A percentile compares a stretch with the other conserved stretches of the same genome.
Conservation (phyloP, 1,140 invertebrate genomes). For the Dysdera silvatica region DNA sequence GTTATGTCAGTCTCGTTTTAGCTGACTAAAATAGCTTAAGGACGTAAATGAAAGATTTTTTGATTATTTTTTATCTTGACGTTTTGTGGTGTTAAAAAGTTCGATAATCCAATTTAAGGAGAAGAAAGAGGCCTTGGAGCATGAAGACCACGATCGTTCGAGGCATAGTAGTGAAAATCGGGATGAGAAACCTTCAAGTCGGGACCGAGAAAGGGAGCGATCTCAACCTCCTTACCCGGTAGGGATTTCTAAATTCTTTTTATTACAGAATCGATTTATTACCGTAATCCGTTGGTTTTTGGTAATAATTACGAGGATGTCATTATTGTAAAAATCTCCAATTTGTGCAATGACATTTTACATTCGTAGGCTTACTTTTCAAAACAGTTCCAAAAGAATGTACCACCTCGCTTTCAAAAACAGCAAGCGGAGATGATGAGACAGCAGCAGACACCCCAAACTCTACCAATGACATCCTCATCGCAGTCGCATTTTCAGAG, state of each 20-base stretch:
- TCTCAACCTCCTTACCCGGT: slow-evolving; percentile 23
- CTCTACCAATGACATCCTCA: background rate
- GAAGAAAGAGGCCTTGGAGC: slow-evolving; percentile 7
- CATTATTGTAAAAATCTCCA: background rate
- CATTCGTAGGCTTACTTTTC: slow-evolving; percentile 29
- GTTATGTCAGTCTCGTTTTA: too few relatives aligned
- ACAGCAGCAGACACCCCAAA: slow-evolving; percentile 31
- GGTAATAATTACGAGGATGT: background rate
- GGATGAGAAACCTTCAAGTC: slow-evolving; percentile 45
- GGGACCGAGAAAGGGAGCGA: slow-evolving; percentile 43
- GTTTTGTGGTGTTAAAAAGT: background rate
- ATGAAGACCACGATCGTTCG: slow-evolving; percentile 51
- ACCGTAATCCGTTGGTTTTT: background rate
- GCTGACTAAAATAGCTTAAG: too few relatives aligned
- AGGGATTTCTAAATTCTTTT: background rate
- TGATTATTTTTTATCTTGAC: background rate
- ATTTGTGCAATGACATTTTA: too few relatives aligned
- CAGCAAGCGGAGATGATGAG: slow-evolving; percentile 45
- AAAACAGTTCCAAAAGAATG: slow-evolving; percentile 58
- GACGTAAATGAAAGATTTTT: too few relatives aligned
- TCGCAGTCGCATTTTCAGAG: slow-evolving; percentile 12
- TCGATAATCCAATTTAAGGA: slow-evolving; percentile 4
- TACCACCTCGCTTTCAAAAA: slow-evolving; percentile 76
- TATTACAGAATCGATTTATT: background rate
- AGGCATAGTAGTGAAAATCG: slow-evolving; percentile 53